Conservation (phyloP, 2,797 vertebrate species). For the Coregonus suidteri region DNA sequence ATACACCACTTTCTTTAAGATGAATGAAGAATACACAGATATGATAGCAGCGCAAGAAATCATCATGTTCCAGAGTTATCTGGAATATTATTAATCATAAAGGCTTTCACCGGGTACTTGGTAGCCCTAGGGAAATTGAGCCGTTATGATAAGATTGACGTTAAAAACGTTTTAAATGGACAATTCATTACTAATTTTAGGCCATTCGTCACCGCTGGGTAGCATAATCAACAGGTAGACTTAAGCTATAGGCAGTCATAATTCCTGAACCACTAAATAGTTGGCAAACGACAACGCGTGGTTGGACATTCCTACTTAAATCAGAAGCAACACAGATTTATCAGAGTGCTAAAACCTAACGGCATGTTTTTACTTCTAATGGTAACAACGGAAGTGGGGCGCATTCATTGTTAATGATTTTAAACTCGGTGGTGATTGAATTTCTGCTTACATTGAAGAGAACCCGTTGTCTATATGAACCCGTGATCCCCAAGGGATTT, state of each 20-base stretch:
- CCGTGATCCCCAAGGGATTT: neutral
- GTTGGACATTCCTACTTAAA: conserved; percentile 36
- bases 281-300: neutral
- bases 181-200: neutral
- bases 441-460: neutral
- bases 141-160: conserved; percentile 40
- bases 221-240: conserved; percentile 1
- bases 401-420: conserved; percentile 44
- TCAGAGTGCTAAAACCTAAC: conserved; percentile 46
- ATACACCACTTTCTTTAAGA: neutral
- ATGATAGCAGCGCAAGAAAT: conserved; percentile 18
- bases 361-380: conserved; percentile 58
- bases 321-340: conserved; percentile 57
- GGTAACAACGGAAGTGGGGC: conserved; percentile 63
- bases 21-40: conserved; percentile 5
- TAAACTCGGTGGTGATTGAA: conserved; percentile 35
- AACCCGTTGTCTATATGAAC: neutral
- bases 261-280: neutral
- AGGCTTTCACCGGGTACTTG: conserved; percentile 20
- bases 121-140: conserved; percentile 37
- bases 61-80: conserved; percentile 44
- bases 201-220: neutral
- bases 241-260: neutral
- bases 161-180: conserved; percentile 1
- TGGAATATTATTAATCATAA: conserved; percentile 51